A percentile compares a stretch with the other conserved stretches of the same genome.
Evolutionary conservation across 2,797 vertebrate genomes (phyloP).

Genomic region (Clangula hyemalis): DNA sequence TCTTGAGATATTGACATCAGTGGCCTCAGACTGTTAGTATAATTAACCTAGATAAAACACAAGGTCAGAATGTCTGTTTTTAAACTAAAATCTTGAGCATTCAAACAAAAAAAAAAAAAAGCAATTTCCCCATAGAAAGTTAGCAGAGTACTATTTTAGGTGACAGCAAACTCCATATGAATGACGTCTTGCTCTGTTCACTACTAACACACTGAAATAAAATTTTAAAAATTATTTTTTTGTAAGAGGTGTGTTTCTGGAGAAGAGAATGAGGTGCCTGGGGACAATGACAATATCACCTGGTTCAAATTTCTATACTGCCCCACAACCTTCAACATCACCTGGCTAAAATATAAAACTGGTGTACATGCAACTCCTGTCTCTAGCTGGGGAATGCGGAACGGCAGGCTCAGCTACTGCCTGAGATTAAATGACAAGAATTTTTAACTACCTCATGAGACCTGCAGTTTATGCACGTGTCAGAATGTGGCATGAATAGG

Average conservation of each 20-base stretch:
- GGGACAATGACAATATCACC: not conserved
- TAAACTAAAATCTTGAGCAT: not conserved
- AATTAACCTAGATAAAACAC: constrained; percentile 36
- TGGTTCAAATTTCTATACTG: not conserved
- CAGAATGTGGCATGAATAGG: not conserved
- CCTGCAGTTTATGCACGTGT: not conserved
- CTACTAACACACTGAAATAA: not conserved
- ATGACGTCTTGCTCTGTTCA: not conserved
- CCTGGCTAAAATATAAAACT: not conserved
- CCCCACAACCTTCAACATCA: not conserved
- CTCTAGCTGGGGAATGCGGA: not conserved
- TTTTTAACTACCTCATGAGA: not conserved
- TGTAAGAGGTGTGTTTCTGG: not conserved
- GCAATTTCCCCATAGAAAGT: not conserved
- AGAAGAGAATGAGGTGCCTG: not conserved
- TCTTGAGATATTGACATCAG: not conserved
- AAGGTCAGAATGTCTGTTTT: not conserved
- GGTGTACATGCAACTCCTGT: not conserved
- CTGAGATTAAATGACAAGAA: not conserved
- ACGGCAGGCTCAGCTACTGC: not conserved
- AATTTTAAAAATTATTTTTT: not conserved
- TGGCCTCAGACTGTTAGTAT: not conserved
- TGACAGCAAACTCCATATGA: not conserved
- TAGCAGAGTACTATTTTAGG: not conserved
- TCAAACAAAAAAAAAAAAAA: not conserved